These are phyloP conservation scores for Orthosia gothica DNA, from an alignment of 2,888 invertebrate species.

Conservation along the genomic window DNA sequence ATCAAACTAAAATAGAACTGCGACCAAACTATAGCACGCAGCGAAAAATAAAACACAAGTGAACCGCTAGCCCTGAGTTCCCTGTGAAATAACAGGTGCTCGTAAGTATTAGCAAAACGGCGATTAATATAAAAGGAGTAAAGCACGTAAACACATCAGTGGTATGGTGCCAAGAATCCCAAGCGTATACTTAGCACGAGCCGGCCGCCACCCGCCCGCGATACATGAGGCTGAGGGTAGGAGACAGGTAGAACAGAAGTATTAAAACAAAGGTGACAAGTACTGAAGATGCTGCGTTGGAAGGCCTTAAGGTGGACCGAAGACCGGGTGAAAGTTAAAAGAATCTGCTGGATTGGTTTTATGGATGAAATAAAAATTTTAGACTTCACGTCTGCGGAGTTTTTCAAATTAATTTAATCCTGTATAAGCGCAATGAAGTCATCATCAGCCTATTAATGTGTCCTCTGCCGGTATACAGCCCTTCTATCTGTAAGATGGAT, in stretches of 20 bases:
- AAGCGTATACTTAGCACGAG: conserved; percentile 62
- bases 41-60: conserved; percentile 17
- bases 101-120: conserved; percentile 56
- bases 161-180: conserved; percentile 64
- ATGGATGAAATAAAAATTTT: too few species aligned
- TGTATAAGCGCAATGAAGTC: too few species aligned
- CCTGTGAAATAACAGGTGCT: conserved; percentile 54
- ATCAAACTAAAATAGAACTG: conserved; percentile 3
- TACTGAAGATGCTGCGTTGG: too few species aligned
- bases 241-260: conserved; percentile 51
- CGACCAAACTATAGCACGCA: neutral
- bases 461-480: too few species aligned
- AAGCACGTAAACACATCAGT: conserved; percentile 60
- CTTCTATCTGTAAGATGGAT: too few species aligned
- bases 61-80: conserved; percentile 16
- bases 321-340: too few species aligned
- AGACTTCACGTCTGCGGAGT: too few species aligned
- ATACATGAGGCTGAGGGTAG: conserved; percentile 45
- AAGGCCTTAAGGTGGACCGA: too few species aligned
- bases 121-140: conserved; percentile 65
- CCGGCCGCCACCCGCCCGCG: conserved; percentile 49
- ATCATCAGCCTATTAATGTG: too few species aligned
- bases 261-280: conserved; percentile 8
- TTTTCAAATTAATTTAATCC: too few species aligned
- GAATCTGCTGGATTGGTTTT: too few species aligned